These are phyloP conservation scores for Cylloceria caligata DNA, from an alignment of 2,888 invertebrate genomes.

Conservation along the genomic window DNA sequence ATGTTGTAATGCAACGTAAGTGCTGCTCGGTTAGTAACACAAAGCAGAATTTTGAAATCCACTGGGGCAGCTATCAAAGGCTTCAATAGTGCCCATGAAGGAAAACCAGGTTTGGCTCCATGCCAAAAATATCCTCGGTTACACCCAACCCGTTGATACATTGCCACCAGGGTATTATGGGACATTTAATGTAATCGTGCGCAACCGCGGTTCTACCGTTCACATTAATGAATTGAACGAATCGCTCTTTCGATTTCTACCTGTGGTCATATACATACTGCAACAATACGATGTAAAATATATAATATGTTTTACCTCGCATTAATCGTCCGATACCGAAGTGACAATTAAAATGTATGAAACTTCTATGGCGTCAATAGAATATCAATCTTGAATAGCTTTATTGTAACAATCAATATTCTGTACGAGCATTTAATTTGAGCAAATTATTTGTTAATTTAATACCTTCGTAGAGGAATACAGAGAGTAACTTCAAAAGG, in stretches of 20 bases:
- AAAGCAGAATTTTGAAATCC: constrained; percentile 20
- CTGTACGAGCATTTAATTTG: too few relatives aligned
- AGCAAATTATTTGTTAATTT: too few relatives aligned
- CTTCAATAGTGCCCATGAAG: constrained; percentile 22
- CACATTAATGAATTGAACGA: constrained; percentile 56
- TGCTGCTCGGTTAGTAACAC: background rate
- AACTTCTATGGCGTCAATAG: too few relatives aligned
- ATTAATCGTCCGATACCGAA: too few relatives aligned
- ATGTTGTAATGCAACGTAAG: background rate
- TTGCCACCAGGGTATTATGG: constrained; percentile 59
- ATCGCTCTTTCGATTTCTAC: constrained; percentile 41
- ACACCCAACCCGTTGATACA: constrained; percentile 45
- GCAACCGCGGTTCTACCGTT: constrained; percentile 33
- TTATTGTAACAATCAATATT: too few relatives aligned
- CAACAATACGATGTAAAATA: background rate
- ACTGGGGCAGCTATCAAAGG: constrained; percentile 34
- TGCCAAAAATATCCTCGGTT: constrained; percentile 48
- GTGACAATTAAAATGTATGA: too few relatives aligned
- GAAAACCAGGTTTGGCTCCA: constrained; percentile 40
- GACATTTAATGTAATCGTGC: constrained; percentile 67
- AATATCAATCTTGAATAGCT: too few relatives aligned
- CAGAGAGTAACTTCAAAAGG: too few relatives aligned
- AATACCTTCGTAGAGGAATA: too few relatives aligned
- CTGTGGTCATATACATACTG: background rate
- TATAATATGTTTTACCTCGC: background rate